A percentile compares a stretch with the other conserved stretches of the same genome.
phyloP scores from a whole-genome alignment of 2,113 vertebrate genomes.

The Brachyistius frenatus region DNA sequence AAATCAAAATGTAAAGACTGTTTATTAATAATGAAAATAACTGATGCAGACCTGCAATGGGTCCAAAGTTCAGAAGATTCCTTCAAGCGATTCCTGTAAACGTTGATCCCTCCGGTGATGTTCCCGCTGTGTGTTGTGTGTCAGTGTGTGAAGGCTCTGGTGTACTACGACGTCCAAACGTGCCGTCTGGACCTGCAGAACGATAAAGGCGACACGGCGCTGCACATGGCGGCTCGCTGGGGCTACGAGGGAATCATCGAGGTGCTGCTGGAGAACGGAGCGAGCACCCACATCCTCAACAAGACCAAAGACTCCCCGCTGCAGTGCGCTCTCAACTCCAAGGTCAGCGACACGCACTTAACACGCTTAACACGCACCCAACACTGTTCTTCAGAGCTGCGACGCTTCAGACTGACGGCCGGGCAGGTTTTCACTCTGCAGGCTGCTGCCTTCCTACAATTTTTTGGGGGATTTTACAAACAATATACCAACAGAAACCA shows the following conservation, averaged over 20 bases:
- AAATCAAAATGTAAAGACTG: accelerated
- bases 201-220: slow-evolving; percentile 93
- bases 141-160: slow-evolving; percentile 97
- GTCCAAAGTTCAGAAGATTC: too few relatives aligned
- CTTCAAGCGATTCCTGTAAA: too few relatives aligned
- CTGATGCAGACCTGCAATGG: too few relatives aligned
- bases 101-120: background rate
- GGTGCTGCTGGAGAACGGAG: slow-evolving; percentile 94
- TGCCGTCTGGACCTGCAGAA: slow-evolving; percentile 92
- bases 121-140: slow-evolving; percentile 7
- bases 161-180: slow-evolving; percentile 91
- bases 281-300: slow-evolving; percentile 87
- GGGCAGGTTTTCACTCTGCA: background rate
- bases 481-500: too few relatives aligned
- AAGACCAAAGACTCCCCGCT: slow-evolving; percentile 89
- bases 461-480: too few relatives aligned
- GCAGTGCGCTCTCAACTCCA: slow-evolving; percentile 93
- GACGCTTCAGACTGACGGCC: too few relatives aligned
- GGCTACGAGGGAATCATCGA: slow-evolving; percentile 95
- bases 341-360: slow-evolving; percentile 82
- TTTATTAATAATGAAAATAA: too few relatives aligned
- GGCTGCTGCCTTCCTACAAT: background rate
- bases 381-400: too few relatives aligned
- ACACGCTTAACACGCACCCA: background rate
- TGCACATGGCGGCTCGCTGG: slow-evolving; percentile 96